phyloP scores from a whole-genome alignment of 2,113 vertebrate genomes.

The Arvicanthis niloticus region DNA sequence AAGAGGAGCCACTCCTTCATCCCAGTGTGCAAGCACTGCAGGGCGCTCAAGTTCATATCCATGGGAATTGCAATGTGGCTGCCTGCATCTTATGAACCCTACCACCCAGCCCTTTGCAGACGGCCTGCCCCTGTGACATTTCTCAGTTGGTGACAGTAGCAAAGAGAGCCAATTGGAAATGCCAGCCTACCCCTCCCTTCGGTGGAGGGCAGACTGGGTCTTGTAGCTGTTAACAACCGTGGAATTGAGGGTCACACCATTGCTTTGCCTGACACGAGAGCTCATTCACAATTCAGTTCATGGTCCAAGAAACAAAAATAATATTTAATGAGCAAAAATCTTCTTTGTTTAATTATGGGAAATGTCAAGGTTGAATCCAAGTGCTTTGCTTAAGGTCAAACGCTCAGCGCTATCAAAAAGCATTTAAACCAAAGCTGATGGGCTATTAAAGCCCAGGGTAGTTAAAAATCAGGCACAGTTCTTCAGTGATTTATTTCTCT shows the following conservation, averaged over 20 bases:
- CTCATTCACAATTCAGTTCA: slow-evolving; percentile 73
- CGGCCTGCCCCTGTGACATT: slow-evolving; percentile 24
- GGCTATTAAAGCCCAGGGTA: slow-evolving; percentile 57
- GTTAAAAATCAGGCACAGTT: slow-evolving; percentile 60
- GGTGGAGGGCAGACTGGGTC: not conserved
- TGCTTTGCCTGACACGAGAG: slow-evolving; percentile 38
- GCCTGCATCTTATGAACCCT: not conserved
- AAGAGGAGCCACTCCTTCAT: not conserved
- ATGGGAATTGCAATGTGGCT: not conserved
- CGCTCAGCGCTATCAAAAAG: slow-evolving; percentile 71
- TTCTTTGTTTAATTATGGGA: slow-evolving; percentile 83
- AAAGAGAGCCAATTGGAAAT: not conserved
- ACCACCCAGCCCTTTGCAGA: not conserved
- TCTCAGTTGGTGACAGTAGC: slow-evolving; percentile 47
- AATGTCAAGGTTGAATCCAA: slow-evolving; percentile 80
- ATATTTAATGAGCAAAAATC: slow-evolving; percentile 77
- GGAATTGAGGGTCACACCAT: not conserved
- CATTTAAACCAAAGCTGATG: slow-evolving; percentile 74
- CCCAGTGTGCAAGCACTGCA: not conserved
- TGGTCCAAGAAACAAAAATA: slow-evolving; percentile 83
- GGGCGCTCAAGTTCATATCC: not conserved
- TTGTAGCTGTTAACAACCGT: not conserved
- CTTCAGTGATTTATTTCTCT: slow-evolving; percentile 62
- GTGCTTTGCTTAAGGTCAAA: slow-evolving; percentile 80
- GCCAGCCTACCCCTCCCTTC: not conserved